Evolutionary conservation across 2,888 invertebrate species (phyloP).

Genomic region (Graphium colonna): DNA sequence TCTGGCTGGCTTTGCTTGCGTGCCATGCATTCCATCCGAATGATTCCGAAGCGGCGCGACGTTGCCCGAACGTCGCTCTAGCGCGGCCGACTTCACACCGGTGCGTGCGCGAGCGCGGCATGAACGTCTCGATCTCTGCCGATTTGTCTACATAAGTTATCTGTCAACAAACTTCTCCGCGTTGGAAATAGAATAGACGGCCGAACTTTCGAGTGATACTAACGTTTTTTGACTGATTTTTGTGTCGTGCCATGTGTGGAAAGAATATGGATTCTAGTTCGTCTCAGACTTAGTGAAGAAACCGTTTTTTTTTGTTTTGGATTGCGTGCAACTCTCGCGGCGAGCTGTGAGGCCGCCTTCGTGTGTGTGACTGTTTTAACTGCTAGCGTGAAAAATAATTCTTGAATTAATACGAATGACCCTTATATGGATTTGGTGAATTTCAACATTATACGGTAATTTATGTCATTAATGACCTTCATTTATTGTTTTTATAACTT

Average conservation of each 20-base stretch:
- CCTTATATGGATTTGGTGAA: constrained; percentile 56
- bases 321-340: constrained; percentile 72
- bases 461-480: constrained; percentile 39
- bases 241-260: constrained; percentile 57
- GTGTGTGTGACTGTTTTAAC: constrained; percentile 74
- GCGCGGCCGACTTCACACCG: constrained; percentile 77
- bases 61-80: constrained; percentile 46
- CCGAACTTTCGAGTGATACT: constrained; percentile 57
- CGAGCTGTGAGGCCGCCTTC: constrained; percentile 60
- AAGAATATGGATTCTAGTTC: constrained; percentile 53
- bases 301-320: constrained; percentile 74
- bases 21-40: constrained; percentile 70
- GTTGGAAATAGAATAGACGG: constrained; percentile 65
- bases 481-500: constrained; percentile 44
- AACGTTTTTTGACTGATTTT: constrained; percentile 62
- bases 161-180: constrained; percentile 75
- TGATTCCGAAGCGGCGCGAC: constrained; percentile 54
- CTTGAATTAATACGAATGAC: constrained; percentile 59
- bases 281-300: constrained; percentile 63
- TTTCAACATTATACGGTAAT: constrained; percentile 67
- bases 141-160: constrained; percentile 57
- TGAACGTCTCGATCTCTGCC: constrained; percentile 67
- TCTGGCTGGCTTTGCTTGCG: constrained; percentile 49
- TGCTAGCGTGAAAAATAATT: constrained; percentile 67
- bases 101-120: constrained; percentile 76